phyloP scores from a whole-genome alignment of 2,797 vertebrate genomes.

The Choloepus didactylus region DNA sequence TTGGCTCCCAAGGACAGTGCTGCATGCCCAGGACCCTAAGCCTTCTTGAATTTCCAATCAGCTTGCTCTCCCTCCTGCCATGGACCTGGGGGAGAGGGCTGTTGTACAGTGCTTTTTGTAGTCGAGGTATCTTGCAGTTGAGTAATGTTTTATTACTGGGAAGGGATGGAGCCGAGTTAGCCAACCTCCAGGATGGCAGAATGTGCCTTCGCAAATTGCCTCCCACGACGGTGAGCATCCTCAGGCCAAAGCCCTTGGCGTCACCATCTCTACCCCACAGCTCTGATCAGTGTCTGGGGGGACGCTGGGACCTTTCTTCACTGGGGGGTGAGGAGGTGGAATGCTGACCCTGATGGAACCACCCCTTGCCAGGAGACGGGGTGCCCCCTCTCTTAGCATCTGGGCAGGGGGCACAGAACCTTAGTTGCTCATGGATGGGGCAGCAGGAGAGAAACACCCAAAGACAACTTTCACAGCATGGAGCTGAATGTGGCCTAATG shows the following conservation, averaged over 20 bases:
- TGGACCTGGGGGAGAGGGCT: neutral
- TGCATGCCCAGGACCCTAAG: conserved; percentile 4
- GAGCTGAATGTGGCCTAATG: neutral
- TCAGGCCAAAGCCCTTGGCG: neutral
- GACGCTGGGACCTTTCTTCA: neutral
- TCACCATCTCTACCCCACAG: neutral
- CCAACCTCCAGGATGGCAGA: neutral
- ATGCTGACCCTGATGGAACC: neutral
- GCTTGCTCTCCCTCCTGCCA: neutral
- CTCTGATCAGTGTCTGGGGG: neutral
- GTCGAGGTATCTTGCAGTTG: conserved; percentile 82
- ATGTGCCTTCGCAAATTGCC: neutral
- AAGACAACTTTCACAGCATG: conserved; percentile 68
- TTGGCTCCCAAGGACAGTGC: neutral
- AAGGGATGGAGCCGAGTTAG: neutral
- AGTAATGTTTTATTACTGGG: conserved; percentile 71
- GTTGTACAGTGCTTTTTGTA: conserved; percentile 73
- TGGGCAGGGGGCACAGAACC: neutral
- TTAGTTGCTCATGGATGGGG: neutral
- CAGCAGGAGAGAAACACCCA: conserved; percentile 11
- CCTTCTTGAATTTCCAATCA: conserved; percentile 16
- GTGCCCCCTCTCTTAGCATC: neutral
- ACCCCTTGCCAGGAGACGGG: neutral
- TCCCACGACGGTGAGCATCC: neutral
- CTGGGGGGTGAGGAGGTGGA: neutral